Base-by-base conservation (phyloP, 2,888 invertebrate species). In the Cenopis cana region DNA sequence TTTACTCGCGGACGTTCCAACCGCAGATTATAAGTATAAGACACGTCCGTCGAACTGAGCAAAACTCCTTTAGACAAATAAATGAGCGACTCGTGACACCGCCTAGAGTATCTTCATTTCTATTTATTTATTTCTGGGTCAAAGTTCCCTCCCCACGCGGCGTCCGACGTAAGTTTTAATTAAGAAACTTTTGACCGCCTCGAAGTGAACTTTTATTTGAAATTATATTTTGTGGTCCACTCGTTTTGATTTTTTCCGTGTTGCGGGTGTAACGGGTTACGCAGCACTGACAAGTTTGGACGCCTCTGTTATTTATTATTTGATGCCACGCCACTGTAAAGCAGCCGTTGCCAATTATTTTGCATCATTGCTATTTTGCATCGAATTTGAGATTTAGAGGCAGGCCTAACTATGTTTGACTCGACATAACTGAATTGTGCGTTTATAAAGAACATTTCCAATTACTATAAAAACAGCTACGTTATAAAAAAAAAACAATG, bases 91-190 rank as follows among this genome's bases (percentile, higher is more conserved):
- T 89, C 91, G 90, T 91, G 92, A 90, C 87, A 81, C 76, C 81
- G 77, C 78, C 83, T 80, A 81, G 81, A 82, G 83, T 85, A 81
- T 82, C 83, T 77, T 77, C 84, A 85, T 82, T 86, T 89, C 87
- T 92, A 93, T 93, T 92, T 93, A 92, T 92, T 91, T 92, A 91
- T 91, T 92, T 92, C 89, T 93, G 90, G 91, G 92, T 92, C 91
- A 93, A 84, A 90, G 89, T 86, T 86, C 84, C 82, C 86, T 83
- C 88, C 90, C 88, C 87, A 88, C 83, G 86, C 88, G 84, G 87
- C 88, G 87, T 86, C 89, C 86, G 85, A 91, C 90, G 85, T 93
- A 94, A 94, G 93, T 94, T 94, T 94, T 94, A 93, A 94, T 93
- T 93, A 94, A 93, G 93, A 93, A 94, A 94, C 93, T 93, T 94